phyloP scores from a whole-genome alignment of 2,888 invertebrate genomes.

The Ormyrus rosae region DNA sequence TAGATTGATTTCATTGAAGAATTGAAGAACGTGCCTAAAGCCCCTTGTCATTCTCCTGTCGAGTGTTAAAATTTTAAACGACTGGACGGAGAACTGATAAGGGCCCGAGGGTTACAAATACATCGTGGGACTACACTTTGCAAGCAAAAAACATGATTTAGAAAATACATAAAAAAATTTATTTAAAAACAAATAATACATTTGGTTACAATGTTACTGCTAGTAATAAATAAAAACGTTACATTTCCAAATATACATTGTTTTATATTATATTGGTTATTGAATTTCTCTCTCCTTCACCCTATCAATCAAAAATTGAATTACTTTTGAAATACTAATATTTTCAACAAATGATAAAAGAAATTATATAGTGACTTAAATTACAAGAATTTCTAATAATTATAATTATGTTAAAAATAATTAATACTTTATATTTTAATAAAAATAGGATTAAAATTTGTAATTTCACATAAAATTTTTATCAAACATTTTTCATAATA shows the following conservation, averaged over 20 bases:
- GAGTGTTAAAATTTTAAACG: constrained; percentile 84
- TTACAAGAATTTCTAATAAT: too few relatives aligned
- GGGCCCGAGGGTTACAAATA: constrained; percentile 87
- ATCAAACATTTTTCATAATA: too few relatives aligned
- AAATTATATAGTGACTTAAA: too few relatives aligned
- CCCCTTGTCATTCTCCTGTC: constrained; percentile 97
- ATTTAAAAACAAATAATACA: constrained; percentile 11
- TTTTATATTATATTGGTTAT: background rate
- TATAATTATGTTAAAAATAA: too few relatives aligned
- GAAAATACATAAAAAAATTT: constrained; percentile 24
- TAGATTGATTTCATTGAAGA: constrained; percentile 4
- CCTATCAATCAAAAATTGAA: background rate
- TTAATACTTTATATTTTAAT: too few relatives aligned
- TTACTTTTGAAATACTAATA: constrained; percentile 6
- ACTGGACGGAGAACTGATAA: constrained; percentile 99
- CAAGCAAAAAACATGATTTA: background rate
- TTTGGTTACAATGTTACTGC: background rate
- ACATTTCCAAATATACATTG: background rate
- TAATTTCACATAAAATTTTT: background rate
- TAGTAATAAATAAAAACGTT: constrained; percentile 27
- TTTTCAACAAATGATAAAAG: too few relatives aligned
- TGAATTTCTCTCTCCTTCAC: background rate
- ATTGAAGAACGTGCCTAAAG: constrained; percentile 70
- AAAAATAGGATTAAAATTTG: background rate
- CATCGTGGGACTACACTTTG: constrained; percentile 66